Conservation (phyloP, 2,888 invertebrate genomes). For the Sinotaia quadrata region DNA sequence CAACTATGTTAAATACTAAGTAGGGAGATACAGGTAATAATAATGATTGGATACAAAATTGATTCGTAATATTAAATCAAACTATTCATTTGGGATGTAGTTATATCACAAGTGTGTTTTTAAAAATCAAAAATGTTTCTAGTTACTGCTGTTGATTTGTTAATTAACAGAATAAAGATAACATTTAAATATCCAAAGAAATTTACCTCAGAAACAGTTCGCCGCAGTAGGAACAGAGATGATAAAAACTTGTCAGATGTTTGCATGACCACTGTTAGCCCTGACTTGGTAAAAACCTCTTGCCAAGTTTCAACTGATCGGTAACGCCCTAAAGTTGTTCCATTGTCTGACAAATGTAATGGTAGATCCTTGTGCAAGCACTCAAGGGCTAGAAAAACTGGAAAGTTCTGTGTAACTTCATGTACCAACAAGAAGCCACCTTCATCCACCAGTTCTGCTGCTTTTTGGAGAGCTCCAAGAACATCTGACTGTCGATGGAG, state of each 20-base stretch:
- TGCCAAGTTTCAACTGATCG: constrained; percentile 53
- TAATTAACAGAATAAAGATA: too few relatives aligned
- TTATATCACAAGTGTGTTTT: too few relatives aligned
- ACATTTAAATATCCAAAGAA: too few relatives aligned
- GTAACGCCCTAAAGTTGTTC: constrained; percentile 47
- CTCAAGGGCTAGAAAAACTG: constrained; percentile 52
- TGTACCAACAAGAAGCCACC: constrained; percentile 74
- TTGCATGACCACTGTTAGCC: constrained; percentile 77
- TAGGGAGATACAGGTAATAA: too few relatives aligned
- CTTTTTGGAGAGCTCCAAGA: constrained; percentile 44
- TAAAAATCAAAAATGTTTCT: too few relatives aligned
- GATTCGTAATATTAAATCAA: too few relatives aligned
- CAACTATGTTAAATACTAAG: too few relatives aligned
- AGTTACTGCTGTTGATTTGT: too few relatives aligned
- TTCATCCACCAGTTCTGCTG: constrained; percentile 77
- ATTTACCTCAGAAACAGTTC: not conserved
- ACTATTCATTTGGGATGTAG: too few relatives aligned
- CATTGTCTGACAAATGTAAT: constrained; percentile 31
- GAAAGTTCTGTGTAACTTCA: constrained; percentile 71
- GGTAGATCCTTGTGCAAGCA: constrained; percentile 40
- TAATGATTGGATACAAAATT: too few relatives aligned
- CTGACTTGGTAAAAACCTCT: constrained; percentile 60
- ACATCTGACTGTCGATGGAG: constrained; percentile 55
- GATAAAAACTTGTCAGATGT: constrained; percentile 78
- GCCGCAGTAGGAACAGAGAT: constrained; percentile 76